phyloP scores from a whole-genome alignment of 92 coral and sea anemone genomes.

The Nematostella vectensis region DNA sequence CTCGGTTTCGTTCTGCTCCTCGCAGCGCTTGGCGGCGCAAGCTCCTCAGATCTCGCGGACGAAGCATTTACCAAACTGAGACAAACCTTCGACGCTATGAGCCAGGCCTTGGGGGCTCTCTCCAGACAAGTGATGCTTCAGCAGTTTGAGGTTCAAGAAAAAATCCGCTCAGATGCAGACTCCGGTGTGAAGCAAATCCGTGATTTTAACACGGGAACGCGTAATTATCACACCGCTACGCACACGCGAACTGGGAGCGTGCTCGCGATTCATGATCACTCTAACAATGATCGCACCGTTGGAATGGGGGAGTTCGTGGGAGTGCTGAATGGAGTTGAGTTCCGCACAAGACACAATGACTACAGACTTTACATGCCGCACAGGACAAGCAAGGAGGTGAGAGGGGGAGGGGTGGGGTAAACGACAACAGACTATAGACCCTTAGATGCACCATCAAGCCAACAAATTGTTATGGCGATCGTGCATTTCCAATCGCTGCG shows the following conservation, averaged over 20 bases:
- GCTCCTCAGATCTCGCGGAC: not conserved
- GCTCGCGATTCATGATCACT: conserved; percentile 63
- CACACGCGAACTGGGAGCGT: conserved; percentile 30
- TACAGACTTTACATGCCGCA: conserved; percentile 74
- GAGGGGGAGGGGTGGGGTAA: too few relatives aligned
- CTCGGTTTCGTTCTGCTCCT: too few relatives aligned
- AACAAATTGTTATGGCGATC: too few relatives aligned
- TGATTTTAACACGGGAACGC: conserved; percentile 20
- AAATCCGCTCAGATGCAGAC: conserved; percentile 55
- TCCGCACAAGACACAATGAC: conserved; percentile 84
- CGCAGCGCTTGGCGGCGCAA: too few relatives aligned
- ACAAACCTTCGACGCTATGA: not conserved
- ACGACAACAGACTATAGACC: conserved; percentile 47
- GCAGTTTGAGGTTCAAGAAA: conserved; percentile 53
- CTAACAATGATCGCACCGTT: conserved; percentile 70
- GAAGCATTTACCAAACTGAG: not conserved
- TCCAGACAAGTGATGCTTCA: conserved; percentile 48
- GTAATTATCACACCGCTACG: conserved; percentile 42
- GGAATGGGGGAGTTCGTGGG: conserved; percentile 75
- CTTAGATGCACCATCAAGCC: too few relatives aligned
- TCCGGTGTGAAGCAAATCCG: conserved; percentile 63
- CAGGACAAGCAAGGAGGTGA: conserved; percentile 33
- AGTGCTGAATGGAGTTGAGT: conserved; percentile 76
- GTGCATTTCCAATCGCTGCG: too few relatives aligned
- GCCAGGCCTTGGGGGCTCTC: not conserved